Evolutionary conservation across 2,113 vertebrate genomes (phyloP).

Genomic region (Anser cygnoides): DNA sequence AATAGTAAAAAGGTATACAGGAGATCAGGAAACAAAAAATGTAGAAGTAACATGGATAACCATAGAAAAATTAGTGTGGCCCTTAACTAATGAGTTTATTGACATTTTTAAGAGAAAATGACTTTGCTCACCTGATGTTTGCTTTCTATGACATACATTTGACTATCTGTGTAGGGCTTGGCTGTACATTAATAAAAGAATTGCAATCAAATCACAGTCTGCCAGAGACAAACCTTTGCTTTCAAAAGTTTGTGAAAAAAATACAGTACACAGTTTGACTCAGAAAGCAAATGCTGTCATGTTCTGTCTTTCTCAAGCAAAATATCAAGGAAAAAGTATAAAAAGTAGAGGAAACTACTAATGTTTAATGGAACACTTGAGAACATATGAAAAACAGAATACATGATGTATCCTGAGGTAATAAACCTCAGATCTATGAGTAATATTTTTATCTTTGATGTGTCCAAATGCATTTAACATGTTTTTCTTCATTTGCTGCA

Average conservation of each 20-base stretch:
- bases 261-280: not conserved
- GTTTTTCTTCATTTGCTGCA: not conserved
- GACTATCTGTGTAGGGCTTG: not conserved
- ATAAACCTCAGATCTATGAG: not conserved
- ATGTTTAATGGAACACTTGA: conserved; percentile 22
- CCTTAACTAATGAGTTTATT: not conserved
- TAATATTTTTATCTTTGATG: conserved; percentile 42
- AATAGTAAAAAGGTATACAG: not conserved
- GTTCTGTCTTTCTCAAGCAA: not conserved
- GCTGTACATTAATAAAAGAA: not conserved
- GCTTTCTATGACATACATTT: not conserved
- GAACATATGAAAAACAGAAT: conserved; percentile 12
- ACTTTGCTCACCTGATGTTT: not conserved
- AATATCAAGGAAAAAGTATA: not conserved
- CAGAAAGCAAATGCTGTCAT: not conserved
- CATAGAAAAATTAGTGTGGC: not conserved
- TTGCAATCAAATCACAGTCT: not conserved
- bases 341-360: not conserved
- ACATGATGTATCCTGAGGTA: conserved; percentile 12
- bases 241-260: conserved; percentile 14
- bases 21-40: not conserved
- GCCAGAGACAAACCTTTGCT: not conserved
- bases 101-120: not conserved
- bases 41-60: not conserved
- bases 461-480: not conserved